Evolutionary conservation across 2,888 invertebrate genomes (phyloP).

Genomic region (Sialis fuliginosa): DNA sequence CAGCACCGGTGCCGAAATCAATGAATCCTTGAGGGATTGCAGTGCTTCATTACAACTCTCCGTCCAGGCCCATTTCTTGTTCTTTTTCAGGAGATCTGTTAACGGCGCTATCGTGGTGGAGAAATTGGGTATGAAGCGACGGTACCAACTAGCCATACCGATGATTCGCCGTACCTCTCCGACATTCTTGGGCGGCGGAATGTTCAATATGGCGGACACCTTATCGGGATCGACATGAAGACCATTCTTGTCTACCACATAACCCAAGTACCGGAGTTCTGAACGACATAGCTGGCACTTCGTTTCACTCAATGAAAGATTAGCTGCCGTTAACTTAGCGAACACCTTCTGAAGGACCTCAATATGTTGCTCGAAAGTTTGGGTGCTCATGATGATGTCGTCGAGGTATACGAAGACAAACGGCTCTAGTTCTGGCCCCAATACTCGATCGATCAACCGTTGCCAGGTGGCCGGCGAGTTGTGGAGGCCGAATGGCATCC

Average conservation of each 20-base stretch:
- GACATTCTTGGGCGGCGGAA: constrained; percentile 11
- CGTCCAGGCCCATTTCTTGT: constrained; percentile 5
- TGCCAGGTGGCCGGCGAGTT: constrained; percentile 11
- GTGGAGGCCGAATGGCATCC: constrained; percentile 11
- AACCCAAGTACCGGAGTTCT: constrained; percentile 14
- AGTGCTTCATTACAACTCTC: constrained; percentile 3
- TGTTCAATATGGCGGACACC: constrained; percentile 7
- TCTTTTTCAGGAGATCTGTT: constrained; percentile 2
- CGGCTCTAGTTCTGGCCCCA: constrained; percentile 9
- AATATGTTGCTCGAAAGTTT: constrained; percentile 11
- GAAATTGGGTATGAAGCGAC: constrained; percentile 14
- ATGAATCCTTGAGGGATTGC: no score
- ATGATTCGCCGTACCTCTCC: constrained; percentile 14
- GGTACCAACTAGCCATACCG: constrained; percentile 16
- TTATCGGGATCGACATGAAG: constrained; percentile 10
- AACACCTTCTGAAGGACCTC: constrained; percentile 4
- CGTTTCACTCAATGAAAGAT: neutral
- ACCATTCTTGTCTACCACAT: constrained; percentile 13
- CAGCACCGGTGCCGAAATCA: no score
- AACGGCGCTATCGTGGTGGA: constrained; percentile 9
- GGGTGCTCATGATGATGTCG: constrained; percentile 9
- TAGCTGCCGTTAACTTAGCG: no score
- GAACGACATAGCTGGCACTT: constrained; percentile 10
- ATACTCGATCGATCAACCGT: constrained; percentile 9
- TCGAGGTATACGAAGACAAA: constrained; percentile 9